Evolutionary conservation across 2,888 invertebrate species (phyloP).

Genomic region (Drosophila colorata): DNA sequence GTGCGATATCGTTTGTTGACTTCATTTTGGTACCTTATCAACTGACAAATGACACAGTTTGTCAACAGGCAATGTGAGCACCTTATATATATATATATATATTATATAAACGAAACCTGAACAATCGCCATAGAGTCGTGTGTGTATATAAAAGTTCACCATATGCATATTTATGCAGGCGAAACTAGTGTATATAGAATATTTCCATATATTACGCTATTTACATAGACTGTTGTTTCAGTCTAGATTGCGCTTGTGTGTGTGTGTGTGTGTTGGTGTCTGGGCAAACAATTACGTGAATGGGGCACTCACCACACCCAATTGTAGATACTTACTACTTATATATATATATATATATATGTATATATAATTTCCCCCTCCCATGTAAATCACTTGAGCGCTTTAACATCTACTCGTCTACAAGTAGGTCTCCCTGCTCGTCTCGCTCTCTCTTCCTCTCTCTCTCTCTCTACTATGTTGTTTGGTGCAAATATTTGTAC

Average conservation of each 20-base stretch:
- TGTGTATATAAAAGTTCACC: conserved; percentile 1
- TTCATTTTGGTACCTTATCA: conserved; percentile 44
- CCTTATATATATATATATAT: conserved; percentile 27
- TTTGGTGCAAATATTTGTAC: conserved; percentile 55
- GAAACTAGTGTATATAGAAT: conserved; percentile 19
- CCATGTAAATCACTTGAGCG: not conserved
- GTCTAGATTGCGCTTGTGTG: not conserved
- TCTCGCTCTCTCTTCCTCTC: not conserved
- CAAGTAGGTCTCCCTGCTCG: not conserved
- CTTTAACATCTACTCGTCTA: conserved; percentile 7
- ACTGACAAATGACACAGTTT: conserved; percentile 64
- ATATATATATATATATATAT: conserved; percentile 11
- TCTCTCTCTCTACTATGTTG: not conserved
- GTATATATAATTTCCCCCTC: not conserved
- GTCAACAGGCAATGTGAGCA: conserved; percentile 42
- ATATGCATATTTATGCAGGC: conserved; percentile 6
- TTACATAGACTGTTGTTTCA: conserved; percentile 40
- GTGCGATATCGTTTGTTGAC: conserved; percentile 39
- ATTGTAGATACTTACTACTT: conserved; percentile 47
- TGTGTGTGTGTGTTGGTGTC: conserved; percentile 18
- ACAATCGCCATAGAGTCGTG: conserved; percentile 15
- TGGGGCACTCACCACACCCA: conserved; percentile 51
- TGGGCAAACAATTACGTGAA: conserved; percentile 72
- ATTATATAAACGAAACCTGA: conserved; percentile 37
- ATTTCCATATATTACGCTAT: conserved; percentile 48